Evolutionary conservation across 92 coral and sea anemone genomes (phyloP), one percentile per base, ranked within the genome.

Genomic region (Phymanthus crucifer): DNA sequence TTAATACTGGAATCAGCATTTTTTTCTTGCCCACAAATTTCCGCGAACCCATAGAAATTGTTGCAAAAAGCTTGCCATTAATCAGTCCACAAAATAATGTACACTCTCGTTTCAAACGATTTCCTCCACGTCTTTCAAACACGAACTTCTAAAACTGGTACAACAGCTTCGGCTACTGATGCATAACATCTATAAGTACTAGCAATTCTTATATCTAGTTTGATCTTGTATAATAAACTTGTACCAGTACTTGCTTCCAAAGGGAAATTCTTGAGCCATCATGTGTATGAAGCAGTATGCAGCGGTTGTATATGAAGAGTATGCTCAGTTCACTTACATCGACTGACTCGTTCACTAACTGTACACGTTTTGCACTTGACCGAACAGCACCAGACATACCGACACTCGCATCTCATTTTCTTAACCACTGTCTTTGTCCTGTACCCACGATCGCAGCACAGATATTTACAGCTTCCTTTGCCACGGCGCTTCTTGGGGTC

Each of bases 371-470:
- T 68, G 43, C 97, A 92, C 48, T 75, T 87, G 36, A 92, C 94
- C 12, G 74, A 48, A 72, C 97, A 92, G 54, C 97, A 92, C 94
- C 94, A 92, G 0, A 78, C 67, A 14, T 83, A 75, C 66, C 27
- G 1, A 64, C 97, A 92, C 0, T 87, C 61, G 70, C 97, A 92
- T 21, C 90, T 77, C 73, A 86, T 85, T 29, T 38, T 83, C 43
- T 80, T 80, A 11, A 27, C 70, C 32, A 76, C 80, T 61, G 37
- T 54, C 31, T 66, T 34, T 31, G 82, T 86, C 29, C 38, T 71
- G 48, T 47, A 69, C n/a, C 94, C 91, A 21, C 97, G 90, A n/a
- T 92, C 93, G 40, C 98, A 94, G 74, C 98, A 94, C 84, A 94
- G 73, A 77, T 94, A 82, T n/a, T 72, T 45, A 54, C 98, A 94